Evolutionary conservation across 2,888 invertebrate genomes (phyloP).

Genomic region (Xestia ashworthii): DNA sequence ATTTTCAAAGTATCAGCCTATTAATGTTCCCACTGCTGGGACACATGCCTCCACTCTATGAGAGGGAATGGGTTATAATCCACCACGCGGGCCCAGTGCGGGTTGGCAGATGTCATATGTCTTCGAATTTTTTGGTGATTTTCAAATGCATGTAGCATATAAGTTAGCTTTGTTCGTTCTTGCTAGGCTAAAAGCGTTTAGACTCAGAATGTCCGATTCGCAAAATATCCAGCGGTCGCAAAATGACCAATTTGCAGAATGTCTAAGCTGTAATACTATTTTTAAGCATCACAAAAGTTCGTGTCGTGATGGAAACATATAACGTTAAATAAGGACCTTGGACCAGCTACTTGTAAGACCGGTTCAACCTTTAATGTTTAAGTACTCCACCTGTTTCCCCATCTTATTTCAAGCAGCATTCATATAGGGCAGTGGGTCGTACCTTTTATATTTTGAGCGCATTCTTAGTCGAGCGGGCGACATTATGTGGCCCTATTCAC

Average conservation of each 20-base stretch:
- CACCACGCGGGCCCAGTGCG: too few species aligned
- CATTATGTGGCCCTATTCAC: constrained; percentile 49
- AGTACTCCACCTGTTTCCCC: constrained; percentile 9
- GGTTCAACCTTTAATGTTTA: constrained; percentile 25
- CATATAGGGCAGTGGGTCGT: constrained; percentile 63
- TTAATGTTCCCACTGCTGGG: too few species aligned
- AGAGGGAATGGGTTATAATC: too few species aligned
- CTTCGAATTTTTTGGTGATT: not conserved
- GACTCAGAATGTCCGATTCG: too few species aligned
- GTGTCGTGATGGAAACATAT: not conserved
- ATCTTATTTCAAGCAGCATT: constrained; percentile 40
- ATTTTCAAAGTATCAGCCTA: too few species aligned
- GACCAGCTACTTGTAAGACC: not conserved
- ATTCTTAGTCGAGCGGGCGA: constrained; percentile 45
- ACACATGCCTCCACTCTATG: too few species aligned
- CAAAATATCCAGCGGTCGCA: too few species aligned
- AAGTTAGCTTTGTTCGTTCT: not conserved
- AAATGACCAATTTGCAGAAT: too few species aligned
- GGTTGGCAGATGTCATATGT: too few species aligned
- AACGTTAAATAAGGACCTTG: not conserved
- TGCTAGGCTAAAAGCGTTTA: not conserved
- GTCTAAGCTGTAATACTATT: not conserved
- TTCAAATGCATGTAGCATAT: not conserved
- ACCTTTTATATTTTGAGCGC: constrained; percentile 63
- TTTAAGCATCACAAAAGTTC: not conserved